phyloP scores from a whole-genome alignment of 1,140 invertebrate species.

The Dufourea novaeangliae region DNA sequence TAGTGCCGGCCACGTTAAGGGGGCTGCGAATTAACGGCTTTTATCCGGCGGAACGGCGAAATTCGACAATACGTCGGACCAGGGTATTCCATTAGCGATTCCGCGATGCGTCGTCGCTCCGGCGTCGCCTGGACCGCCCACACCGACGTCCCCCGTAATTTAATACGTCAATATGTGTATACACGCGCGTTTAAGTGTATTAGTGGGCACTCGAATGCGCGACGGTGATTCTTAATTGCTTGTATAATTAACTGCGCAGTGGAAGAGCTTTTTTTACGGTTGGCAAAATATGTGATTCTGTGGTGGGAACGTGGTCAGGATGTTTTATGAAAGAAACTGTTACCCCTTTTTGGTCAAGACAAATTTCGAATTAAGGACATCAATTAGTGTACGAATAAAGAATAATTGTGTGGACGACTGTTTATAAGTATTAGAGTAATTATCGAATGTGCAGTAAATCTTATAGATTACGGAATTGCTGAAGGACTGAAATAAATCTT shows the following conservation, averaged over 20 bases:
- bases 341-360: no score
- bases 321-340: background rate
- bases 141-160: slow-evolving; percentile 60
- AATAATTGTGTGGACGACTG: no score
- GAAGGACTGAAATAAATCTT: no score
- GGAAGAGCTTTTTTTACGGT: background rate
- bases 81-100: slow-evolving; percentile 77
- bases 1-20: slow-evolving; percentile 69
- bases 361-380: no score
- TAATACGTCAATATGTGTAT: slow-evolving; percentile 60
- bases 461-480: no score
- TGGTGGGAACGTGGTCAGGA: no score
- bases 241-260: slow-evolving; percentile 2
- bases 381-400: no score
- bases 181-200: background rate
- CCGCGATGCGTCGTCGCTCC: slow-evolving; percentile 57
- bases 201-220: background rate
- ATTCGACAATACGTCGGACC: slow-evolving; percentile 70
- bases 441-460: no score
- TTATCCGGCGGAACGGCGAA: slow-evolving; percentile 65
- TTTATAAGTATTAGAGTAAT: no score
- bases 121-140: slow-evolving; percentile 50
- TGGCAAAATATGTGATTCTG: no score
- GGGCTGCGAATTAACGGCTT: slow-evolving; percentile 68
- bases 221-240: slow-evolving; percentile 22